A percentile compares a stretch with the other conserved stretches of the same genome.
These are phyloP conservation scores for Calosoma granatense DNA, from an alignment of 1,140 invertebrate genomes.

Conservation along the genomic window DNA sequence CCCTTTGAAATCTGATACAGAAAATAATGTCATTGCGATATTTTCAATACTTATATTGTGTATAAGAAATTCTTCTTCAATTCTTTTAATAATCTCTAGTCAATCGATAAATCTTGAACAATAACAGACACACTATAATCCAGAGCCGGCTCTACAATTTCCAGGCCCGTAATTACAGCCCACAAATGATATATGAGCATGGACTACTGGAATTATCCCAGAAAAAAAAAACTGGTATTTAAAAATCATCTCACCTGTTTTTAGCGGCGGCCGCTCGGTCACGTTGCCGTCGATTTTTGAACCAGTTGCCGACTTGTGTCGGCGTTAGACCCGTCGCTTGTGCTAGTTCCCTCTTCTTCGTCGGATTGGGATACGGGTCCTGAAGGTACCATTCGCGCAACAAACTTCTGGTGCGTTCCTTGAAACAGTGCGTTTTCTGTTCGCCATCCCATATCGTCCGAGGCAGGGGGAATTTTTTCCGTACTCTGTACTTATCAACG, in stretches of 20 bases:
- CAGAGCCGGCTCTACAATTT: constrained; percentile 4
- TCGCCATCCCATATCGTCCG: constrained; percentile 99
- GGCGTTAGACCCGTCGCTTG: constrained; percentile 95
- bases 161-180: background rate
- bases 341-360: constrained; percentile 95
- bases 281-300: constrained; percentile 96
- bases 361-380: constrained; percentile 98
- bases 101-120: no score
- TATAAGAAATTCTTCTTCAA: no score
- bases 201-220: background rate
- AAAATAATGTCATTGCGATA: no score
- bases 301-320: constrained; percentile 99
- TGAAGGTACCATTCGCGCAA: constrained; percentile 97
- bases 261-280: constrained; percentile 98
- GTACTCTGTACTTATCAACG: constrained; percentile 98
- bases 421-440: constrained; percentile 99
- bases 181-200: background rate
- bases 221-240: no score
- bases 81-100: no score
- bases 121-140: no score
- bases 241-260: constrained; percentile 69
- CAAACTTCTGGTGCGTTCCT: constrained; percentile 90
- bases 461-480: constrained; percentile 98
- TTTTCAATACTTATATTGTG: no score
- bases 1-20: no score